These are phyloP conservation scores for Yponomeuta cagnagella DNA, from an alignment of 2,888 invertebrate genomes.

Conservation along the genomic window DNA sequence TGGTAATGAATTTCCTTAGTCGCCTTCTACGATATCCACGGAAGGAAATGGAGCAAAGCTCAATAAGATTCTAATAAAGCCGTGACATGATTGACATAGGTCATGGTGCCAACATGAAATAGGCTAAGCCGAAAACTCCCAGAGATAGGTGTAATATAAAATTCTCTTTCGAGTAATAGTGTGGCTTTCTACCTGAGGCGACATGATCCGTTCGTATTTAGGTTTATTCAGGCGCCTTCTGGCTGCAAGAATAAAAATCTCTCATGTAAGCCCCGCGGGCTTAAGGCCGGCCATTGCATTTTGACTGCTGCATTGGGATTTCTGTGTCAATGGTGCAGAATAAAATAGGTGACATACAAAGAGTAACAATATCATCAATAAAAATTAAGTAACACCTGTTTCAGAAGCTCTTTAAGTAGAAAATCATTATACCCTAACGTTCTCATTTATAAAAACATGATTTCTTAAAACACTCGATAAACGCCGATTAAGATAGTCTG, in stretches of 20 bases:
- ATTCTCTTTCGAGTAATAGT: not conserved
- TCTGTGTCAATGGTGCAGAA: constrained; percentile 32
- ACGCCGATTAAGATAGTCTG: too few relatives aligned
- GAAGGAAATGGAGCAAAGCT: too few relatives aligned
- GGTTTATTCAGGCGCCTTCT: constrained; percentile 27
- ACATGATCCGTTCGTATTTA: constrained; percentile 25
- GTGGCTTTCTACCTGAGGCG: constrained; percentile 5
- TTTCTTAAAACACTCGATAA: too few relatives aligned
- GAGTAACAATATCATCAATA: not conserved
- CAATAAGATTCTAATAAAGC: not conserved
- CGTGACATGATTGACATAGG: not conserved
- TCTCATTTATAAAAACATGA: too few relatives aligned
- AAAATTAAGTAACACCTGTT: too few relatives aligned
- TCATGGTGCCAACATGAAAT: not conserved
- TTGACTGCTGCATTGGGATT: constrained; percentile 39
- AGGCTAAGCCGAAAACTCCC: not conserved
- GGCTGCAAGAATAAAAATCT: constrained; percentile 28
- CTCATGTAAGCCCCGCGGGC: constrained; percentile 24
- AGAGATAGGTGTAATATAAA: not conserved
- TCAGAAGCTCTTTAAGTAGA: too few relatives aligned
- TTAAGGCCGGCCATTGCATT: constrained; percentile 37
- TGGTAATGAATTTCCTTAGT: too few relatives aligned
- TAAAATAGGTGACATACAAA: constrained; percentile 25
- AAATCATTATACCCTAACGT: too few relatives aligned
- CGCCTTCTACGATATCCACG: too few relatives aligned